These are phyloP conservation scores for Stylophora pistillata DNA, from an alignment of 64 coral and sea anemone species.

Conservation along the genomic window DNA sequence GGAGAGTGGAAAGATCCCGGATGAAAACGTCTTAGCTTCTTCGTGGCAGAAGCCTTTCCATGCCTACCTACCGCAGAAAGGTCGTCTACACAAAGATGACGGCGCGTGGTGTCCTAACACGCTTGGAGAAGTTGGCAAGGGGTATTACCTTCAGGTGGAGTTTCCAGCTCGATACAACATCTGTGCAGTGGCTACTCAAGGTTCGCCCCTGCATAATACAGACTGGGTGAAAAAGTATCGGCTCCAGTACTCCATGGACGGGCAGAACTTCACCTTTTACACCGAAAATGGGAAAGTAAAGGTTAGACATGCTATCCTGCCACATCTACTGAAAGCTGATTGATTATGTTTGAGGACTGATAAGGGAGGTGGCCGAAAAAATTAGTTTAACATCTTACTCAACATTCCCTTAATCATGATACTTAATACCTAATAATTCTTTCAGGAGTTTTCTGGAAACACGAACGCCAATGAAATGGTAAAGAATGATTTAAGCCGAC, in stretches of 20 bases:
- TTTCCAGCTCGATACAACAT: slow-evolving; percentile 18
- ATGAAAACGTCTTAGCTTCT: slow-evolving; percentile 8
- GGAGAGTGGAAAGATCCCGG: slow-evolving; percentile 15
- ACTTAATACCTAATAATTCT: background rate
- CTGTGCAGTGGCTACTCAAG: slow-evolving; percentile 15
- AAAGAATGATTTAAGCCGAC: slow-evolving; percentile 27
- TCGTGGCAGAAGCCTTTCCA: slow-evolving; percentile 29
- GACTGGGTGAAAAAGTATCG: slow-evolving; percentile 39
- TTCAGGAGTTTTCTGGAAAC: slow-evolving; percentile 21
- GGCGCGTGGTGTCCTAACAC: slow-evolving; percentile 34
- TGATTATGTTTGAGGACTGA: too few relatives aligned
- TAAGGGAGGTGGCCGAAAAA: too few relatives aligned
- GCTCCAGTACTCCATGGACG: slow-evolving; percentile 18
- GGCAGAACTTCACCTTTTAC: slow-evolving; percentile 14
- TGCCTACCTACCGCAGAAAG: background rate
- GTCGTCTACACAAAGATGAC: slow-evolving; percentile 31
- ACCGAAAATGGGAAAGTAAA: slow-evolving; percentile 6
- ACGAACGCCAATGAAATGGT: slow-evolving; percentile 10
- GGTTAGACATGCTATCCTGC: background rate
- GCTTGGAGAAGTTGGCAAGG: background rate
- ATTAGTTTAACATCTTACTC: too few relatives aligned
- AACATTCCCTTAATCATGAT: too few relatives aligned
- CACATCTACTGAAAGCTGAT: background rate
- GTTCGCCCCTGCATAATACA: slow-evolving; percentile 3
- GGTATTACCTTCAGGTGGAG: slow-evolving; percentile 17